A percentile compares a stretch with the other conserved stretches of the same genome.
Conservation (phyloP, 2,113 vertebrate genomes). For the Lathamus discolor region DNA sequence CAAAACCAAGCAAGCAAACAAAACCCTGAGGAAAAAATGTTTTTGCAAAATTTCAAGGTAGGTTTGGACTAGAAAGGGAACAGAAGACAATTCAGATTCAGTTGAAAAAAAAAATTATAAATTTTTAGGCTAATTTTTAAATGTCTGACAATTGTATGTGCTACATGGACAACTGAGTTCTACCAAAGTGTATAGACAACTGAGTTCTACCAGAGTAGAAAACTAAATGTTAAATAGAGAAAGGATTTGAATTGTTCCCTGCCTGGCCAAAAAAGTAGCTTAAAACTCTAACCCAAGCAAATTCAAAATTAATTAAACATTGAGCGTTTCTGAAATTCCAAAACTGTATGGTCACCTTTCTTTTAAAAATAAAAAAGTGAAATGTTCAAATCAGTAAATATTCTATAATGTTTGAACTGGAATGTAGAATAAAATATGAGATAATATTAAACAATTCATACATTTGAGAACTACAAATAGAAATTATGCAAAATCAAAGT, state of each 20-base stretch:
- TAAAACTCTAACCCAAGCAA: background rate
- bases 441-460: background rate
- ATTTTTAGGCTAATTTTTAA: background rate
- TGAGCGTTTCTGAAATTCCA: background rate
- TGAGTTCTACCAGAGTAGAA: background rate
- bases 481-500: background rate
- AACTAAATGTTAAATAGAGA: background rate
- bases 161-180: background rate
- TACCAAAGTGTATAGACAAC: background rate
- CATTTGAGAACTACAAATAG: background rate
- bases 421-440: background rate
- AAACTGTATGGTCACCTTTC: background rate
- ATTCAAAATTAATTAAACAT: background rate
- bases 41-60: background rate
- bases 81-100: background rate
- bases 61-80: background rate
- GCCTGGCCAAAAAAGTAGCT: background rate
- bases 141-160: background rate
- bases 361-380: background rate
- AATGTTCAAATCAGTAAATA: background rate
- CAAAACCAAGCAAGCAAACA: background rate
- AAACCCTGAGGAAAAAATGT: background rate
- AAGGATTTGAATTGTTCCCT: background rate
- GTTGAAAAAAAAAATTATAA: background rate
- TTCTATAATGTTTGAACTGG: background rate